These are phyloP conservation scores for Tachina lurida DNA, from an alignment of 2,888 invertebrate species.

Conservation along the genomic window DNA sequence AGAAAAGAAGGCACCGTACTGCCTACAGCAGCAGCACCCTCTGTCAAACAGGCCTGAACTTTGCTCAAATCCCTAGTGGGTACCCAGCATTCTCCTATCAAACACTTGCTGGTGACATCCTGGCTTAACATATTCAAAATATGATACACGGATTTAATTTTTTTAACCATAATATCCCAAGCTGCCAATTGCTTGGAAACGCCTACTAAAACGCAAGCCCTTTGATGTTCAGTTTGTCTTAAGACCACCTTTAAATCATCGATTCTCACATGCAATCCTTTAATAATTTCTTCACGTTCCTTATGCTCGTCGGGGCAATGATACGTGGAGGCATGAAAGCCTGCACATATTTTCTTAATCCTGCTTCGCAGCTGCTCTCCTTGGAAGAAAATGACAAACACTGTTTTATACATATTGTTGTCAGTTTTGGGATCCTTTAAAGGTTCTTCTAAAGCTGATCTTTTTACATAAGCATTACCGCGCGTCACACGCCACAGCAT, in stretches of 20 bases:
- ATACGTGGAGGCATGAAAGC: conserved; percentile 93
- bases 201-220: conserved; percentile 90
- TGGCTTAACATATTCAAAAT: conserved; percentile 96
- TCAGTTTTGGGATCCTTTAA: conserved; percentile 89
- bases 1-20: conserved; percentile 96
- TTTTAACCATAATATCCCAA: conserved; percentile 92
- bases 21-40: conserved; percentile 93
- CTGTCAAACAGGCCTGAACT: conserved; percentile 89
- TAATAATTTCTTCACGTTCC: conserved; percentile 92
- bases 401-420: conserved; percentile 90
- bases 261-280: conserved; percentile 93
- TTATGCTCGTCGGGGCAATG: conserved; percentile 92
- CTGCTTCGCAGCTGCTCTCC: conserved; percentile 93
- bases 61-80: conserved; percentile 88
- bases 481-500: conserved; percentile 95
- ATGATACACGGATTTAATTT: conserved; percentile 98
- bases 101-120: conserved; percentile 95
- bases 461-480: conserved; percentile 92
- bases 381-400: conserved; percentile 93
- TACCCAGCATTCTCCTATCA: conserved; percentile 96
- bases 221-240: conserved; percentile 93
- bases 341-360: conserved; percentile 94
- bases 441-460: conserved; percentile 90
- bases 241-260: conserved; percentile 91
- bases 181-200: conserved; percentile 92